Evolutionary conservation across 2,888 invertebrate species (phyloP).

Genomic region (Phyllotreta striolata): DNA sequence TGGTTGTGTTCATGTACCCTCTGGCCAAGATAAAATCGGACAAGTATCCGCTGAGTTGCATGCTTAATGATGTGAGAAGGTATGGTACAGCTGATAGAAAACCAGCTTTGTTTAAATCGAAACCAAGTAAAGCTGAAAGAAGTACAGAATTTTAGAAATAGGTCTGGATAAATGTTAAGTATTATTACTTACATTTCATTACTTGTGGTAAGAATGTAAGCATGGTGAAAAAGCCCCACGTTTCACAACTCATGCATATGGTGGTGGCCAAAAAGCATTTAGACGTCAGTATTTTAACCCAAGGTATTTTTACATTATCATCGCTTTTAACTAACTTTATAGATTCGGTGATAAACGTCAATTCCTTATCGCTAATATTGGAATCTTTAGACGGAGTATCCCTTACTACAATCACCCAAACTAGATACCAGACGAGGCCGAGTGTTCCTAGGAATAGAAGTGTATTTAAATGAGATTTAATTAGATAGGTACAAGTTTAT

Average conservation of each 20-base stretch:
- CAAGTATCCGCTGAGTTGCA: slow-evolving; percentile 82
- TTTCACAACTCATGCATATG: slow-evolving; percentile 84
- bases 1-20: slow-evolving; percentile 73
- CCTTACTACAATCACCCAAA: slow-evolving; percentile 76
- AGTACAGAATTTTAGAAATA: too few relatives aligned
- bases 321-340: slow-evolving; percentile 63
- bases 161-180: too few relatives aligned
- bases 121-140: slow-evolving; percentile 74
- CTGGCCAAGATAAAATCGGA: slow-evolving; percentile 79
- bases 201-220: slow-evolving; percentile 44
- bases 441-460: slow-evolving; percentile 64
- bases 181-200: slow-evolving; percentile 40
- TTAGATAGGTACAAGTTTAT: background rate
- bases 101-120: slow-evolving; percentile 80
- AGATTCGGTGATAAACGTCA: slow-evolving; percentile 74
- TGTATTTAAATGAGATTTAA: too few relatives aligned
- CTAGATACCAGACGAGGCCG: slow-evolving; percentile 75
- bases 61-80: slow-evolving; percentile 81
- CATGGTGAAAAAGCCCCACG: slow-evolving; percentile 90
- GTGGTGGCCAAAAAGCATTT: slow-evolving; percentile 84
- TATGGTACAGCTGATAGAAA: slow-evolving; percentile 88
- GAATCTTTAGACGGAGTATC: slow-evolving; percentile 80
- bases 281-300: slow-evolving; percentile 78
- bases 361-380: slow-evolving; percentile 74
- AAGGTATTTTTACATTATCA: slow-evolving; percentile 71